Base-by-base conservation (phyloP, 2,888 invertebrate genomes). In the Xestia rhomboidea region DNA sequence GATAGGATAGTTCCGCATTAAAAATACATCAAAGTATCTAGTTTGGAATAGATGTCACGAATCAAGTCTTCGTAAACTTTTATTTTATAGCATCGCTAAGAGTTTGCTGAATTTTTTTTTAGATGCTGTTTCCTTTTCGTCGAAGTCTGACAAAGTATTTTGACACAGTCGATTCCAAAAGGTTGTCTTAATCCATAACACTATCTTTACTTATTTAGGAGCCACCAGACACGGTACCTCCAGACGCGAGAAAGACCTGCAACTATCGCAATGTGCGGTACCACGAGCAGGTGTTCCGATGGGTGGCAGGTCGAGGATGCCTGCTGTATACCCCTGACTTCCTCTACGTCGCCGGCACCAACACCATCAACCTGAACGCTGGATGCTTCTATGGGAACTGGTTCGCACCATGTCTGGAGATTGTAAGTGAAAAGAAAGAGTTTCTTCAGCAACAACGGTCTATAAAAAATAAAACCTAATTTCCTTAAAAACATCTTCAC, bases 241-340 rank as follows among this genome's bases (percentile, higher is more conserved):
- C 89, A 0, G 93, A 94, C 46, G 82, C 89, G 0, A 88, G 87
- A 1, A 95, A 94, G 86, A 90, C 90, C 2, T 97, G 97, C 88
- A 94, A 96, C 89, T 97, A 93, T 85, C 93, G 96, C 18, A 96
- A 94, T 83, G 88, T 90, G 11, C 87, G 89, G 11, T 96, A 93
- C 86, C 95, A 95, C 62, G 95, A 96, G 89, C 96, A 96, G 82
- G 92, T 96, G 34, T 97, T 90, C 92, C 93, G 93, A 41, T 96
- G 96, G 96, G 94, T 95, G 77, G 95, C 96, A 0, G 96, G 96
- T 0, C 90, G 95, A 6, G 96, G 96, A 3, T 97, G 97, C 82
- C 85, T 96, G n/a, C 86, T 94, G 49, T 97, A 92, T 85, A 95
- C 95, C 0, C 96, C 95, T 0, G 92, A 94, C 86, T 96, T 95